These are phyloP conservation scores for Papilio aristodemus DNA, from an alignment of 1,140 invertebrate species.

Conservation along the genomic window DNA sequence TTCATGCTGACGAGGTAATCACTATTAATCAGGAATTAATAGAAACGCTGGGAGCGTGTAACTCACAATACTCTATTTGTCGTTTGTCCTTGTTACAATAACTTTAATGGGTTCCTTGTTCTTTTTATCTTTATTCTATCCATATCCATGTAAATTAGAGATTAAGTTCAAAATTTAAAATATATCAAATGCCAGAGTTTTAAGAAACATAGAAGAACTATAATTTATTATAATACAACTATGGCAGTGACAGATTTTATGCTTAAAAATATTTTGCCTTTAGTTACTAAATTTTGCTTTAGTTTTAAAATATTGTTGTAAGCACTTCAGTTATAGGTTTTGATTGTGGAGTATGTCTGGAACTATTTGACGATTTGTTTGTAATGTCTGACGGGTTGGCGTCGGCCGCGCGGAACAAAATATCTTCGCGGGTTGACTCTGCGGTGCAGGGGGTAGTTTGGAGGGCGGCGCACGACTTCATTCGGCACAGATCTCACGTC, in stretches of 20 bases:
- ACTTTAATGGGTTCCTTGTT: not conserved
- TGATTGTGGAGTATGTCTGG: not conserved
- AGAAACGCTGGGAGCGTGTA: not conserved
- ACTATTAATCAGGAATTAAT: not conserved
- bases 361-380: not conserved
- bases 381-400: conserved; percentile 27
- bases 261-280: not conserved
- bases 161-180: not conserved
- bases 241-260: conserved; percentile 33
- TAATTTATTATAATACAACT: conserved; percentile 33
- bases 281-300: conserved; percentile 19
- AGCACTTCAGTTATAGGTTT: conserved; percentile 16
- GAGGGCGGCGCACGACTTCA: conserved; percentile 46
- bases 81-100: conserved; percentile 3
- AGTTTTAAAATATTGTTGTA: conserved; percentile 26
- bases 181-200: not conserved
- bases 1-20: conserved; percentile 17
- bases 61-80: not conserved
- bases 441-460: not conserved
- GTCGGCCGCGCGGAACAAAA: conserved; percentile 40
- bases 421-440: conserved; percentile 26
- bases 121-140: not conserved
- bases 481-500: conserved; percentile 59
- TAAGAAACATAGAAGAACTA: not conserved
- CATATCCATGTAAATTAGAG: not conserved